Evolutionary conservation across 2,888 invertebrate genomes (phyloP).

Genomic region (Empis livida): DNA sequence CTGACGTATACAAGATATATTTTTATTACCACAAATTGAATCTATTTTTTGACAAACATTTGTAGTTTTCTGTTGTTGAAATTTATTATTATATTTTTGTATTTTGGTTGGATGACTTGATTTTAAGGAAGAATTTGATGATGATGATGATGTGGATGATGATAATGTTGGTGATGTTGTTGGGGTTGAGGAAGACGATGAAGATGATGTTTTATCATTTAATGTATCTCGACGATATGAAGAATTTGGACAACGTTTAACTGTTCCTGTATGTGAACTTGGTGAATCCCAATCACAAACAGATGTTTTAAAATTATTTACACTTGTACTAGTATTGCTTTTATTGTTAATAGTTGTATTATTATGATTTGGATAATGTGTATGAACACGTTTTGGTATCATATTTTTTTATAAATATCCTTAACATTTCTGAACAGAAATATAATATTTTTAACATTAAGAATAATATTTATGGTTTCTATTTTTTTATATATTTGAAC

Average conservation of each 20-base stretch:
- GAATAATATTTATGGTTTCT: no score
- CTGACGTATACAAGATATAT: background rate
- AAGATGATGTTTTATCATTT: background rate
- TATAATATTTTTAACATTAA: no score
- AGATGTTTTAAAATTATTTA: slow-evolving; percentile 8
- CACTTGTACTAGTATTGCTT: background rate
- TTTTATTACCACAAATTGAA: slow-evolving; percentile 9
- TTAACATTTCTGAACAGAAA: background rate
- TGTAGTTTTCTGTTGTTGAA: slow-evolving; percentile 8
- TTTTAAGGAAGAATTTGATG: slow-evolving; percentile 1
- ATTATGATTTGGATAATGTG: background rate
- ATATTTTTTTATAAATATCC: slow-evolving; percentile 2
- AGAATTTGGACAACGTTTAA: slow-evolving; percentile 45
- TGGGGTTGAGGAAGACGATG: slow-evolving; percentile 1
- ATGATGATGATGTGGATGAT: slow-evolving; percentile 9
- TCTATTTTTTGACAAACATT: slow-evolving; percentile 5
- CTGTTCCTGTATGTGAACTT: slow-evolving; percentile 56
- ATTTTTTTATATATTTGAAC: no score
- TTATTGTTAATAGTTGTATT: background rate
- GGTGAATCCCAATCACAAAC: slow-evolving; percentile 56
- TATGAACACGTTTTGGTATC: slow-evolving; percentile 2
- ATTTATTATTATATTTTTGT: slow-evolving; percentile 1
- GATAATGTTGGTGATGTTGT: slow-evolving; percentile 6
- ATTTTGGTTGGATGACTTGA: background rate
- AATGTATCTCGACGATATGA: background rate